These are phyloP conservation scores for Barnardius zonarius DNA, from an alignment of 2,113 vertebrate species.

Conservation along the genomic window DNA sequence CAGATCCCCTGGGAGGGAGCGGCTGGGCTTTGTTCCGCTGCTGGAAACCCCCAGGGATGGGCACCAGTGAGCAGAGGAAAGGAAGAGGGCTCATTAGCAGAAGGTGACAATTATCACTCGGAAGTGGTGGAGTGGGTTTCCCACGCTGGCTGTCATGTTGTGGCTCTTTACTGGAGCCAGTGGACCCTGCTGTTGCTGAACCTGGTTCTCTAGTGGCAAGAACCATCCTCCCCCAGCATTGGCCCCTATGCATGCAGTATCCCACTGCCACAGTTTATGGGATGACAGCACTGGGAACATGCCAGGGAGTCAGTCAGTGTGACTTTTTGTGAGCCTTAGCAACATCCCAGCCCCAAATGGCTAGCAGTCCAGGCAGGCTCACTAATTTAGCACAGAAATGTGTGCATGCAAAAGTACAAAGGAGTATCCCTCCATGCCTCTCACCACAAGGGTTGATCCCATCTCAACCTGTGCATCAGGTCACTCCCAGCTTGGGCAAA, in stretches of 20 bases:
- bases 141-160: not conserved
- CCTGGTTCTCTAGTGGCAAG: not conserved
- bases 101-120: not conserved
- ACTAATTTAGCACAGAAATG: not conserved
- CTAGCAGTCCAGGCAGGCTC: not conserved
- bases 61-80: not conserved
- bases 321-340: fast-evolving
- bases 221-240: not conserved
- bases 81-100: not conserved
- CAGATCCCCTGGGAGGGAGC: not conserved
- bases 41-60: not conserved
- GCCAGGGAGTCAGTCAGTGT: not conserved
- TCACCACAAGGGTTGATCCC: not conserved
- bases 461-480: not conserved
- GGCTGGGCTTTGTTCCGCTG: not conserved
- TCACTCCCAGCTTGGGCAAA: not conserved
- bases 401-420: not conserved
- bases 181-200: not conserved
- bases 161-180: not conserved
- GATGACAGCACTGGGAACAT: not conserved
- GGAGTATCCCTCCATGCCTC: not conserved
- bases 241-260: fast-evolving
- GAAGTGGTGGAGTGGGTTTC: not conserved
- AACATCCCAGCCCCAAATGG: not conserved
- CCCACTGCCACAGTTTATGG: not conserved